phyloP scores from a whole-genome alignment of 2,888 invertebrate species.

The Apamea crenata region DNA sequence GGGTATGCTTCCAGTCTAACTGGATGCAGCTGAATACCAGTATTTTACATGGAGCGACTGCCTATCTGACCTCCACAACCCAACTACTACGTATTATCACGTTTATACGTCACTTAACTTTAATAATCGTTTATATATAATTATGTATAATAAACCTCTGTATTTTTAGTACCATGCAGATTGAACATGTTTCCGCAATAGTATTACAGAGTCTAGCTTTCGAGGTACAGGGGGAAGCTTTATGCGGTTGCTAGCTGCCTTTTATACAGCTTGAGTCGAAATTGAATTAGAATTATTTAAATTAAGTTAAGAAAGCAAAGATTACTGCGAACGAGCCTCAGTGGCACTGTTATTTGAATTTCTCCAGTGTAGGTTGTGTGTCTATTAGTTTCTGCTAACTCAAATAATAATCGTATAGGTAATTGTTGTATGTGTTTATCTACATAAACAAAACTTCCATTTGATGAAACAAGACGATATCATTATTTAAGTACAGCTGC shows the following conservation, averaged over 20 bases:
- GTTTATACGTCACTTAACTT: neutral
- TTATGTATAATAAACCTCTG: neutral
- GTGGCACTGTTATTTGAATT: too few species aligned
- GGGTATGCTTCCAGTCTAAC: too few species aligned
- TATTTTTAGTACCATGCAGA: slow-evolving; percentile 6
- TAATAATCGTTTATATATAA: neutral
- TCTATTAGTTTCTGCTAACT: neutral
- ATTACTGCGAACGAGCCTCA: neutral
- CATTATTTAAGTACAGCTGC: neutral
- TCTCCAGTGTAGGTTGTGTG: neutral
- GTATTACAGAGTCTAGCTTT: slow-evolving; percentile 19
- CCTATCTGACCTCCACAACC: too few species aligned
- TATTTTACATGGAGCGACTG: too few species aligned
- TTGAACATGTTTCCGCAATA: neutral
- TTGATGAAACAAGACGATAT: neutral
- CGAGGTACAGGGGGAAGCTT: neutral
- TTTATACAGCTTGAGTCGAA: slow-evolving; percentile 29
- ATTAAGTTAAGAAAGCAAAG: neutral
- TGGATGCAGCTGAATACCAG: too few species aligned
- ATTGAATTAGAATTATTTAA: neutral
- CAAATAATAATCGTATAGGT: neutral
- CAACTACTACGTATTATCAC: too few species aligned
- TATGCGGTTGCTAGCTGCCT: neutral
- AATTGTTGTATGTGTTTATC: neutral
- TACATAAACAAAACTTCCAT: neutral